These are phyloP conservation scores for Sepiola atlantica DNA, from an alignment of 2,888 invertebrate species.

Conservation along the genomic window DNA sequence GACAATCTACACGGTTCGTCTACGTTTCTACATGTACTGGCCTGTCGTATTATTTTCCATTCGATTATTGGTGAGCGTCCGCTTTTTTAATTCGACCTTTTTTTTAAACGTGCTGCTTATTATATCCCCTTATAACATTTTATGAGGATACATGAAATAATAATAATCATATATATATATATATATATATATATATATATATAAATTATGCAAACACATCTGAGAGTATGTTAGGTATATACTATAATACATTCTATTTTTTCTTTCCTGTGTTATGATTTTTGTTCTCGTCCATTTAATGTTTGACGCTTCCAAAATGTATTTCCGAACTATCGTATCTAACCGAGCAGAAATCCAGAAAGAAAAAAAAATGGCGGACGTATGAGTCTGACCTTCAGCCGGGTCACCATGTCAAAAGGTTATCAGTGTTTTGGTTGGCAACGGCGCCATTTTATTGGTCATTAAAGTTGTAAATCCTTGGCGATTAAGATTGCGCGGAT, in stretches of 20 bases:
- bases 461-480: neutral
- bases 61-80: no score
- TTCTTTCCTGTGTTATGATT: neutral
- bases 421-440: neutral
- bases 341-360: neutral
- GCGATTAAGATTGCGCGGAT: neutral
- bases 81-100: no score
- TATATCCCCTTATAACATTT: no score
- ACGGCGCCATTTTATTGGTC: slow-evolving; percentile 13
- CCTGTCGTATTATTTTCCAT: no score
- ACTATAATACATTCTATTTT: neutral
- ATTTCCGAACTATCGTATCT: slow-evolving; percentile 1
- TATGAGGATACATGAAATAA: no score
- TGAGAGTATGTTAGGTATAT: neutral
- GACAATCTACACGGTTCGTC: no score
- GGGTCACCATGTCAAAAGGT: neutral
- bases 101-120: neutral
- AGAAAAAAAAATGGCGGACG: neutral
- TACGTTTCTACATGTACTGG: no score
- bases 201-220: neutral
- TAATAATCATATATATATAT: neutral
- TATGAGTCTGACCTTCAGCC: neutral
- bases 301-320: neutral
- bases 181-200: neutral
- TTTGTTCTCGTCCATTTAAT: neutral